Base-by-base conservation (phyloP, 2,797 vertebrate genomes). In the Anguilla obscura region DNA sequence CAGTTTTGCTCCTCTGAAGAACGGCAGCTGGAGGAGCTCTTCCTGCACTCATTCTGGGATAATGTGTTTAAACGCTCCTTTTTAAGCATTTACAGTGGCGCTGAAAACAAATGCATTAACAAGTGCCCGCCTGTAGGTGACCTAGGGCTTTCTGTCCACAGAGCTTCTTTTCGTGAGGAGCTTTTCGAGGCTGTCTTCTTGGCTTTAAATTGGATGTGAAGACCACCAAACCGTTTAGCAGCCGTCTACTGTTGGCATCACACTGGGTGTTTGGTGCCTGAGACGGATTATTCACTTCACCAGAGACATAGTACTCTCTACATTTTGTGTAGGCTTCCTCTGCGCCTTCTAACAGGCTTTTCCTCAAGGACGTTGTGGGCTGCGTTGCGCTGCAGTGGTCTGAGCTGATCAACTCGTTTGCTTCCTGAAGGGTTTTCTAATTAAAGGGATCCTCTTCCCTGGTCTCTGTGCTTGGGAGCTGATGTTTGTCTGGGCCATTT, bases 111-210 rank as follows among this genome's bases (percentile, higher is more conserved):
- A 12, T 21, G 21, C 16, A 10, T 60, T 18, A 85, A 30, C 18
- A 50, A 50, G 21, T 30, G 63, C 85, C 50, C 54, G 66, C 50
- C 63, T 86, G 58, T 30, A 54, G 86, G 76, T 60, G 10, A 85
- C 16, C 27, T 18, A 45, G 16, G 36, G 36, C 74, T 79, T 45
- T 66, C 8, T 40, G 10, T 71, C 66, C 91, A 89, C 91, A 50
- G 90, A 88, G 80, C 89, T 91, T 90, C 86, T 91, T 90, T 80
- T 85, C 85, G 85, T 86, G n/a, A 88, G 54, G 12, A 80, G 88
- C 52, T 85, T 33, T 74, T 87, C 89, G 92, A 93, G 90, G 87
- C 86, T 83, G 86, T 91, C 92, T 91, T 36, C 30, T 58, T 58
- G 52, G 63, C 83, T 88, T 24, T 8, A 76, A 33, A 14, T 85